Evolutionary conservation across 35 echinoderm and acorn worm species (phyloP).

Genomic region (Amphiura filiformis): DNA sequence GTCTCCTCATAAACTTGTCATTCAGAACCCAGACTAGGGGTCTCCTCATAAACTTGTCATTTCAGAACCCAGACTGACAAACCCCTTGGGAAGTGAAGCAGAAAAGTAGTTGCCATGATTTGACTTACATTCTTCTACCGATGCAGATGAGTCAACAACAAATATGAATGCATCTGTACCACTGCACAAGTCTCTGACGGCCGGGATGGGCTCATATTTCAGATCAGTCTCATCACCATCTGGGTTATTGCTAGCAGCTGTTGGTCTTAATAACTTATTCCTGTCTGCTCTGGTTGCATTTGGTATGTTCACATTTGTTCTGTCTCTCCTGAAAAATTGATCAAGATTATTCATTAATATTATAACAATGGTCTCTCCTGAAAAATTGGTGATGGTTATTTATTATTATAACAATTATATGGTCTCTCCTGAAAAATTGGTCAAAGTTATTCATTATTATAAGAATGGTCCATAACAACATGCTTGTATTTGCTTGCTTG

Average conservation of each 20-base stretch:
- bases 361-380: no score
- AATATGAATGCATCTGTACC: constrained; percentile 82
- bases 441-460: no score
- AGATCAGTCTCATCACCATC: constrained; percentile 17
- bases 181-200: constrained; percentile 62
- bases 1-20: no score
- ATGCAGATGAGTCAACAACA: constrained; percentile 72
- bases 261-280: constrained; percentile 20
- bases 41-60: no score
- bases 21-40: no score
- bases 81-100: no score
- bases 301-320: constrained; percentile 10
- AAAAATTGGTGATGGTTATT: no score
- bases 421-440: no score
- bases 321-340: constrained; percentile 28
- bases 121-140: constrained; percentile 28
- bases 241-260: neutral
- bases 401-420: no score
- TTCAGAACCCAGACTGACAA: neutral
- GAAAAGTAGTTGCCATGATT: no score
- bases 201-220: constrained; percentile 55
- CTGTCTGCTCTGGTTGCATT: constrained; percentile 26
- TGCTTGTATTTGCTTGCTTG: no score
- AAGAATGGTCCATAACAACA: no score
- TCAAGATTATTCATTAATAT: neutral